Evolutionary conservation across 2,888 invertebrate species (phyloP), one percentile per base, ranked within the genome.

Genomic region (Oegoconia quadripuncta): DNA sequence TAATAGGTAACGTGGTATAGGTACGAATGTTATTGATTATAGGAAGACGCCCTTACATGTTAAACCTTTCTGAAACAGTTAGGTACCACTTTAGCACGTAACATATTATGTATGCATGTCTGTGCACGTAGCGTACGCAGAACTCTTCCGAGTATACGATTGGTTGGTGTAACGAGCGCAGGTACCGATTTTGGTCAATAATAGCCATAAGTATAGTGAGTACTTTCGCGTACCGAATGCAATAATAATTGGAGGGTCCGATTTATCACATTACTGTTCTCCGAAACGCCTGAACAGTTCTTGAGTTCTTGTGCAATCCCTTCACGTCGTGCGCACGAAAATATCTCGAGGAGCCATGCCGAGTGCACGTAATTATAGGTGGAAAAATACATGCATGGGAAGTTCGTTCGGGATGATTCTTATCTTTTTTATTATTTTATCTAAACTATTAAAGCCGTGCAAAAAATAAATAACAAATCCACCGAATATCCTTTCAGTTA

Each of bases 191-290:
- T 83, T 82, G 82, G 81, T 70, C 80, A 82, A 78, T 84, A 83
- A 84, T 77, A 78, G 73, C 71, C 66, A 67, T 82, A 83, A 82
- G 80, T 81, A 78, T 74, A 74, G 76, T 70, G 64, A 80, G 74
- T 72, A 79, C 79, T 77, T 81, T 82, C 78, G 72, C 74, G 74
- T 69, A 76, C 81, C 74, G 77, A 84, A 83, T 83, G 78, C 75
- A 74, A 82, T 78, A 80, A 84, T 87, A 84, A 86, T 84, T 84
- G 82, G 82, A 67, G 82, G 83, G 80, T 80, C 73, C 81, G 80
- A 81, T 83, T 86, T 83, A 84, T 84, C 86, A 86, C 83, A 79
- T 79, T 68, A 57, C 72, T 73, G 74, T 87, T 86, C 86, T 78
- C 76, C 73, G 86, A 87, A 86, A 75, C 57, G 76, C 68, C 76